phyloP scores from a whole-genome alignment of 2,797 vertebrate genomes.

The Sciaenops ocellatus region DNA sequence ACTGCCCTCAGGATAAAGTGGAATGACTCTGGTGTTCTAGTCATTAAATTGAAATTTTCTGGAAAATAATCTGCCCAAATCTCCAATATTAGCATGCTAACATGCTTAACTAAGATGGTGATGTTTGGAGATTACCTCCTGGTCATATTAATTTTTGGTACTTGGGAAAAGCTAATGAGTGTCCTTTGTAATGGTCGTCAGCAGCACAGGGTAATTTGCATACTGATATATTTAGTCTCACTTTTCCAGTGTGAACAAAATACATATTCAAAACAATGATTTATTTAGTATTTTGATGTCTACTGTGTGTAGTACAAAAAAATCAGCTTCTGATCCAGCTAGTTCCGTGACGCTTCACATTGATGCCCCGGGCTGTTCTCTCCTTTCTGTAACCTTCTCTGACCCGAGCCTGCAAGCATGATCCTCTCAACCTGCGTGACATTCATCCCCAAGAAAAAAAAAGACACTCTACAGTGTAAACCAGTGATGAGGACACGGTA shows the following conservation, averaged over 20 bases:
- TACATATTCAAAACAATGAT: not conserved
- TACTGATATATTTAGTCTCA: not conserved
- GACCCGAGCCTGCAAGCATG: constrained; percentile 30
- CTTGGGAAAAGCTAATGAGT: not conserved
- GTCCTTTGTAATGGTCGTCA: not conserved
- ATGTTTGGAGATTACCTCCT: not conserved
- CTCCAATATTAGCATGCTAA: not conserved
- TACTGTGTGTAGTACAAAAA: constrained; percentile 20
- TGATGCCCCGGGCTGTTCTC: constrained; percentile 28
- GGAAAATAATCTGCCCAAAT: no score
- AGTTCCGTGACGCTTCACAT: constrained; percentile 25
- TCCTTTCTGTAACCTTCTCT: constrained; percentile 50
- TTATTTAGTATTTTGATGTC: constrained; percentile 3
- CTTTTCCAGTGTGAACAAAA: no score
- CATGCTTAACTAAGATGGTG: not conserved
- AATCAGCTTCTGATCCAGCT: constrained; percentile 23
- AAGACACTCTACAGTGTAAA: not conserved
- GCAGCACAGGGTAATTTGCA: not conserved
- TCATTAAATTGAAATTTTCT: no score
- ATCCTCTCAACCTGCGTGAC: constrained; percentile 36
- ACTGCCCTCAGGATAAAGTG: no score
- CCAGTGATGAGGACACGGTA: not conserved
- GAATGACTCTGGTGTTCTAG: no score
- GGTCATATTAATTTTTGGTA: not conserved
- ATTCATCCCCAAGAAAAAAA: constrained; percentile 35